Conservation (phyloP, 2,888 invertebrate species). For the Brenthis hecate region DNA sequence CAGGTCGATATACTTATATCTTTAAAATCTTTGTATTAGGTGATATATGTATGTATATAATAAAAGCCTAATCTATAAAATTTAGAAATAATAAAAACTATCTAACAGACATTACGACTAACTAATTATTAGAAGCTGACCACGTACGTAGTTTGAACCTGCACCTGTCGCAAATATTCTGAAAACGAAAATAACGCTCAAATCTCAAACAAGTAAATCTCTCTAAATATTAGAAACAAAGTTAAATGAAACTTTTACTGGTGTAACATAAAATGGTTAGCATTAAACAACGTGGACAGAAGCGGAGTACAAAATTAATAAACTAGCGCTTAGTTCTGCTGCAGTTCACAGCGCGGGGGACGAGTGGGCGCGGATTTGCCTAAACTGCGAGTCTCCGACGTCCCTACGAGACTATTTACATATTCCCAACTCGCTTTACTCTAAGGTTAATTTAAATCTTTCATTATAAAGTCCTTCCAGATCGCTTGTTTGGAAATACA, state of each 20-base stretch:
- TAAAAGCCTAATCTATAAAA: too few species aligned
- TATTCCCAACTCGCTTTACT: background rate
- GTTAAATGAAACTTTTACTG: background rate
- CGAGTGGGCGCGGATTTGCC: background rate
- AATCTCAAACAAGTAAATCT: too few species aligned
- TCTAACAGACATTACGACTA: too few species aligned
- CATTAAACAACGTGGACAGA: background rate
- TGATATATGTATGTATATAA: too few species aligned
- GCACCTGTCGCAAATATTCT: too few species aligned
- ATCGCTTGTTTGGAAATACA: background rate
- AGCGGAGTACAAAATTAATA: background rate
- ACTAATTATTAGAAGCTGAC: too few species aligned
- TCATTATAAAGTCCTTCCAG: slow-evolving; percentile 6
- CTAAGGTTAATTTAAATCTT: background rate
- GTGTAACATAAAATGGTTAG: background rate
- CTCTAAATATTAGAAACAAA: too few species aligned
- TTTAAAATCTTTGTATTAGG: too few species aligned
- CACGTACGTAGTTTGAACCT: too few species aligned
- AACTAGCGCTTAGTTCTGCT: background rate
- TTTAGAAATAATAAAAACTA: too few species aligned
- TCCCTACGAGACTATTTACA: background rate
- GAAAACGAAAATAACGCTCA: too few species aligned
- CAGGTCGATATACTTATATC: too few species aligned
- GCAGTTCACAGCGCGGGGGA: background rate
- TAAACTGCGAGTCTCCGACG: background rate